These are phyloP conservation scores for Erebia aethiops DNA, from an alignment of 2,888 invertebrate species.

Conservation along the genomic window DNA sequence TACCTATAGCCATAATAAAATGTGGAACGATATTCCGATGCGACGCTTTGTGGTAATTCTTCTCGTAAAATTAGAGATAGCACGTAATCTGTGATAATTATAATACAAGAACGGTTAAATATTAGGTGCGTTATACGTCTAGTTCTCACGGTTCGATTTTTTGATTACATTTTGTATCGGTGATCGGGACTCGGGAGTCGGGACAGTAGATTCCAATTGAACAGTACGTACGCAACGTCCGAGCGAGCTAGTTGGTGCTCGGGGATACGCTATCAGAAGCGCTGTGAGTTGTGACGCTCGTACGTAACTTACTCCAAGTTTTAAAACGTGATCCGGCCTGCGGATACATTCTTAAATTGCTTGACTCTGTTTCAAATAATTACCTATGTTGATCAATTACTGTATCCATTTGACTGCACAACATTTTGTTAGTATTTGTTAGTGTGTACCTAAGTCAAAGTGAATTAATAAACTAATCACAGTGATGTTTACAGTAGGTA, in stretches of 20 bases:
- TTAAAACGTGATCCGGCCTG: slow-evolving; percentile 20
- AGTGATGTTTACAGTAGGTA: slow-evolving; percentile 43
- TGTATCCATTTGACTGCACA: not conserved
- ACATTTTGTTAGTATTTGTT: slow-evolving; percentile 2
- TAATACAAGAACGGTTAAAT: not conserved
- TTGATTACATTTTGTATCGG: slow-evolving; percentile 25
- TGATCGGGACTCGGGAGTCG: slow-evolving; percentile 19
- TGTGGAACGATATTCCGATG: slow-evolving; percentile 56
- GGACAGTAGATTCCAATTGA: slow-evolving; percentile 26
- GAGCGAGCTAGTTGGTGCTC: slow-evolving; percentile 16
- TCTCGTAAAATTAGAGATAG: slow-evolving; percentile 23
- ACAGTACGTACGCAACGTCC: slow-evolving; percentile 20
- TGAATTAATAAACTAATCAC: slow-evolving; percentile 13
- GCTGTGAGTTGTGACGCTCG: slow-evolving; percentile 1
- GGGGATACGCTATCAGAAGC: slow-evolving; percentile 13
- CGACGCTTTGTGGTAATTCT: slow-evolving; percentile 55
- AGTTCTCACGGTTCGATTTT: slow-evolving; percentile 40
- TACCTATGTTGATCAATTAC: not conserved
- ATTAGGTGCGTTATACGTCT: slow-evolving; percentile 18
- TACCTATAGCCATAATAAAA: slow-evolving; percentile 68
- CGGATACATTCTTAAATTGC: slow-evolving; percentile 18
- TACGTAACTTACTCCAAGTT: not conserved
- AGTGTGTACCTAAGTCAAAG: not conserved
- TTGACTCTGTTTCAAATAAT: not conserved
- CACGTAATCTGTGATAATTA: slow-evolving; percentile 20